Conservation (phyloP, 2,113 vertebrate species). For the Regulus satrapa region DNA sequence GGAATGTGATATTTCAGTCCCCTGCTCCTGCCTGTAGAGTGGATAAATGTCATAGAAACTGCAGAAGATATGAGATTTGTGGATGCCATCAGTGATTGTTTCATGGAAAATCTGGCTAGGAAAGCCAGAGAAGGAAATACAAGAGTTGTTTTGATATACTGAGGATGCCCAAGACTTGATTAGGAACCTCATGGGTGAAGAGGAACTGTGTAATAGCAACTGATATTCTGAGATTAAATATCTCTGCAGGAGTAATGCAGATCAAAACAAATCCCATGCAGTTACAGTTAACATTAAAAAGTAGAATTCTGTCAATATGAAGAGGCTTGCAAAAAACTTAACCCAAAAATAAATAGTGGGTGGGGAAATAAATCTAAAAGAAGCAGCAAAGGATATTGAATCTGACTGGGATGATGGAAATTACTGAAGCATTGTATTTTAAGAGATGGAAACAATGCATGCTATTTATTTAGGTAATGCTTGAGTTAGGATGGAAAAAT, state of each 20-base stretch:
- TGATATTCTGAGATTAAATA: neutral
- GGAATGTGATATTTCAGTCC: neutral
- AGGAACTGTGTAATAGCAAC: neutral
- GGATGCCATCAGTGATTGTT: neutral
- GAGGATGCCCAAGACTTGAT: neutral
- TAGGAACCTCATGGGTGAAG: neutral
- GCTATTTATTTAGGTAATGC: neutral
- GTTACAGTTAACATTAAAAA: neutral
- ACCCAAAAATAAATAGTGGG: neutral
- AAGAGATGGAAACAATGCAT: neutral
- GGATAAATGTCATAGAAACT: neutral
- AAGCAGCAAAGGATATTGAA: neutral
- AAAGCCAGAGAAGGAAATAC: neutral
- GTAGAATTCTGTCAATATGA: neutral
- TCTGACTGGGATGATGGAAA: neutral
- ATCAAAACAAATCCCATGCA: neutral
- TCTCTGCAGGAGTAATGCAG: neutral
- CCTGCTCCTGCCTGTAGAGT: neutral
- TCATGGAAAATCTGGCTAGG: neutral
- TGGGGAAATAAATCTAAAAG: accelerated
- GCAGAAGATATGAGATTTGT: neutral
- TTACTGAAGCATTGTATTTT: neutral
- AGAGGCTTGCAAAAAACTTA: neutral
- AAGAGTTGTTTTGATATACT: neutral
- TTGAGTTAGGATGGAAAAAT: neutral